Evolutionary conservation across 1,140 invertebrate species (phyloP).

Genomic region (Cyclargus thomasi): DNA sequence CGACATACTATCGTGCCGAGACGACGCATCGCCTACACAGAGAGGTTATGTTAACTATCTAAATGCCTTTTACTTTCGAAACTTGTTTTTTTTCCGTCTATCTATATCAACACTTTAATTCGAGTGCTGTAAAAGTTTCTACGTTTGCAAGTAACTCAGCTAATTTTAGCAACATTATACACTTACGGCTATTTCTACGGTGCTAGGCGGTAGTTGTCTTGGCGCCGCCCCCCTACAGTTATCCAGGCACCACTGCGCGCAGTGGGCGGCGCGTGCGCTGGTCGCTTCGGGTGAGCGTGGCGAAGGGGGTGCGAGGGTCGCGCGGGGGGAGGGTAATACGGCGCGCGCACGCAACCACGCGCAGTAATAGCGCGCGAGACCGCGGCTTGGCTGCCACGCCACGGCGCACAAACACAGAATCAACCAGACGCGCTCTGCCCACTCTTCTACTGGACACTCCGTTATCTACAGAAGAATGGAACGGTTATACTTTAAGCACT

Average conservation of each 20-base stretch:
- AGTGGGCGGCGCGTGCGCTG: constrained; percentile 76
- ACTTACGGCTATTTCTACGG: constrained; percentile 92
- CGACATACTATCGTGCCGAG: constrained; percentile 94
- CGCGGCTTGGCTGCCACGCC: constrained; percentile 93
- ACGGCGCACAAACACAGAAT: constrained; percentile 92
- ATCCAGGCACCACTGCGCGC: constrained; percentile 95
- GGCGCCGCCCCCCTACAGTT: constrained; percentile 92
- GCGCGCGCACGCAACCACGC: constrained; percentile 58
- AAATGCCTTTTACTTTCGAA: too few relatives aligned
- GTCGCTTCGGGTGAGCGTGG: constrained; percentile 25
- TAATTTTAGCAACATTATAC: neutral
- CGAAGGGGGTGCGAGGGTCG: constrained; percentile 30
- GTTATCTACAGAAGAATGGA: constrained; percentile 77
- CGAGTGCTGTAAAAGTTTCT: too few relatives aligned
- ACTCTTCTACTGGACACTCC: constrained; percentile 88
- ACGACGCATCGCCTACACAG: constrained; percentile 86
- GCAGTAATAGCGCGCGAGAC: constrained; percentile 81
- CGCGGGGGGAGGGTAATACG: constrained; percentile 20
- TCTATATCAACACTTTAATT: too few relatives aligned
- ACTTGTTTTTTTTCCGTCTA: too few relatives aligned
- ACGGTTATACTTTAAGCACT: neutral
- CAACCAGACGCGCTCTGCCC: constrained; percentile 90
- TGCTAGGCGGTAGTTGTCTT: constrained; percentile 90
- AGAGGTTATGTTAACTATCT: too few relatives aligned
- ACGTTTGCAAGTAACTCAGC: too few relatives aligned